phyloP scores from a whole-genome alignment of 2,888 invertebrate genomes.

The Physocephala rufipes region DNA sequence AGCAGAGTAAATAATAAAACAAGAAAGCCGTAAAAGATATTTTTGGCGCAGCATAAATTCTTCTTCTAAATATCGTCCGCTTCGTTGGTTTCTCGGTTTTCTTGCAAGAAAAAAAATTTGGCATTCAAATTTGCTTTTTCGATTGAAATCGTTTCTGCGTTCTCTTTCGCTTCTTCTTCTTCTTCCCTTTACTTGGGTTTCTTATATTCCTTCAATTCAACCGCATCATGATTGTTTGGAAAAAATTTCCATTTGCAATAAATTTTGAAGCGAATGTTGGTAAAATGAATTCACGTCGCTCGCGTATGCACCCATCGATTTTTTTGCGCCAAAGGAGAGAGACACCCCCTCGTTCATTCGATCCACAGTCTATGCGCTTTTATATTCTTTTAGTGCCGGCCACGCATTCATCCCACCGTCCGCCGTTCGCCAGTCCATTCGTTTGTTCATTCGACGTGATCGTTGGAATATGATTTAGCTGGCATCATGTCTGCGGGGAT shows the following conservation, averaged over 20 bases:
- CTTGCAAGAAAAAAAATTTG: too few relatives aligned
- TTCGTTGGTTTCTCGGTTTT: not conserved
- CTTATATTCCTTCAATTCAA: not conserved
- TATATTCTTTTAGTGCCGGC: not conserved
- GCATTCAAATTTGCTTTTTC: constrained; percentile 23
- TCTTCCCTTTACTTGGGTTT: not conserved
- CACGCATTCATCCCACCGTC: not conserved
- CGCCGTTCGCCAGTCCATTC: not conserved
- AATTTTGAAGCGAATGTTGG: constrained; percentile 34
- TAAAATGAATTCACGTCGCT: not conserved
- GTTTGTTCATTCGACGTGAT: constrained; percentile 11
- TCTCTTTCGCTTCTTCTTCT: not conserved
- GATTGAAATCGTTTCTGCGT: not conserved
- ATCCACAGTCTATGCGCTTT: not conserved
- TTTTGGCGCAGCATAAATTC: constrained; percentile 20
- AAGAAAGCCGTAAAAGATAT: not conserved
- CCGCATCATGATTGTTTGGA: not conserved
- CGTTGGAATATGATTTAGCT: constrained; percentile 1
- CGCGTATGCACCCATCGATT: too few relatives aligned
- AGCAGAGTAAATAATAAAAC: constrained; percentile 1
- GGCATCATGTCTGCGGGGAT: not conserved
- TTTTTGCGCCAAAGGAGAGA: too few relatives aligned
- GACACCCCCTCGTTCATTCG: not conserved
- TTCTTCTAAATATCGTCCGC: not conserved
- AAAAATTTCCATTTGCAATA: constrained; percentile 27